Conservation (phyloP, 2,797 vertebrate genomes). For the Lates japonicus region DNA sequence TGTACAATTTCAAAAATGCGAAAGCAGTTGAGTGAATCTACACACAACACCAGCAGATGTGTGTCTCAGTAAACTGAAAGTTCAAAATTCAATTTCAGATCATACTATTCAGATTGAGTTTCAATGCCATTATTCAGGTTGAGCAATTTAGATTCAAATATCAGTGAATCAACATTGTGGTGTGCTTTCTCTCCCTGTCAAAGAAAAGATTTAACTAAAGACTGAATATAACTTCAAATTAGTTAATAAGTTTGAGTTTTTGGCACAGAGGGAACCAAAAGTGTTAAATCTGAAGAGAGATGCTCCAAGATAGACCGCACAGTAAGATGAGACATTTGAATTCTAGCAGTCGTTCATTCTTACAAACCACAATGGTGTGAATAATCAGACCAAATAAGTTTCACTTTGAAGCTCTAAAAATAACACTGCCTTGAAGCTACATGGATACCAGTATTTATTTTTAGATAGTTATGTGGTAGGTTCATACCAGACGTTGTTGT, state of each 20-base stretch:
- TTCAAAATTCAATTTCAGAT: too few species aligned
- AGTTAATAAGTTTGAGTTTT: conserved; percentile 3
- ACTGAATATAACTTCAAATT: neutral
- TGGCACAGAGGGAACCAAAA: conserved; percentile 3
- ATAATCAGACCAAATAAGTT: conserved; percentile 33
- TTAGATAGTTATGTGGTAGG: conserved; percentile 15
- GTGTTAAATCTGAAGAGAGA: neutral
- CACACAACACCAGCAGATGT: too few species aligned
- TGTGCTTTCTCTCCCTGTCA: neutral
- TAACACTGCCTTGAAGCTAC: conserved; percentile 36
- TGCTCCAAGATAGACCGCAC: conserved; percentile 14
- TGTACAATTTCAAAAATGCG: too few species aligned
- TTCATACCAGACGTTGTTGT: conserved; percentile 50
- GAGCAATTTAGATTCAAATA: too few species aligned
- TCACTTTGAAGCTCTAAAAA: conserved; percentile 53
- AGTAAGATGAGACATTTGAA: conserved; percentile 21
- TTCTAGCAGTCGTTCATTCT: neutral
- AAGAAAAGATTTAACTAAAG: neutral
- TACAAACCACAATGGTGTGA: conserved; percentile 21
- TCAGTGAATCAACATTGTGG: too few species aligned
- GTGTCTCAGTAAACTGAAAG: too few species aligned
- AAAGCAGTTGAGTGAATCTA: too few species aligned
- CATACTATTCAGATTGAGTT: too few species aligned
- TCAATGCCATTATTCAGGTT: too few species aligned
- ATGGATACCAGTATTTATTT: conserved; percentile 33